Evolutionary conservation across 2,888 invertebrate species (phyloP).

Genomic region (Agrotis ipsilon): DNA sequence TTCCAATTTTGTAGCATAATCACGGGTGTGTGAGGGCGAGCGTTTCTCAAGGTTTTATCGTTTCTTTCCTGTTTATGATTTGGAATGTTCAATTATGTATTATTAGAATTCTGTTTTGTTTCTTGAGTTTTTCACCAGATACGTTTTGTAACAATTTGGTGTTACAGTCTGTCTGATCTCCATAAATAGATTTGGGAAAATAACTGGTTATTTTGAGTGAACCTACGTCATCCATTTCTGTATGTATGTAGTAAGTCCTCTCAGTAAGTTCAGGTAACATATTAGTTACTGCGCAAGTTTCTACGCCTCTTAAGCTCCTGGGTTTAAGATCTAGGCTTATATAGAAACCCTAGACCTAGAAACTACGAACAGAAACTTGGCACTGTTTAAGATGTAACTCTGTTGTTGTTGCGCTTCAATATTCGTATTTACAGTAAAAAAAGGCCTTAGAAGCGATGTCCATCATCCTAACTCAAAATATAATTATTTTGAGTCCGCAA

Average conservation of each 20-base stretch:
- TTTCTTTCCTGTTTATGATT: slow-evolving; percentile 36
- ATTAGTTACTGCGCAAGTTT: slow-evolving; percentile 3
- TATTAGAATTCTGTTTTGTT: slow-evolving; percentile 17
- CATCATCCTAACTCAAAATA: slow-evolving; percentile 19
- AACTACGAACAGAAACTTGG: neutral
- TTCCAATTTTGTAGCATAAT: slow-evolving; percentile 51
- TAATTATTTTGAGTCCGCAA: slow-evolving; percentile 11
- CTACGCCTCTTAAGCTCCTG: neutral
- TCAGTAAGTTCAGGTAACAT: neutral
- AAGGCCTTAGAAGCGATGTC: slow-evolving; percentile 2
- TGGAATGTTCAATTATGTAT: slow-evolving; percentile 40
- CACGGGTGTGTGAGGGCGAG: slow-evolving; percentile 28
- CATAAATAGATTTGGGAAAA: neutral
- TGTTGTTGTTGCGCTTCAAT: neutral
- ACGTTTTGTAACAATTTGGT: neutral
- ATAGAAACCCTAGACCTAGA: neutral
- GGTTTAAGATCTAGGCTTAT: slow-evolving; percentile 5
- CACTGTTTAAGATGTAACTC: neutral
- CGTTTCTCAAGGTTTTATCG: slow-evolving; percentile 37
- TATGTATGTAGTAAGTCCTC: neutral
- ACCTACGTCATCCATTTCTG: neutral
- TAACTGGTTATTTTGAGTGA: neutral
- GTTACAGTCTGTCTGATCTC: neutral
- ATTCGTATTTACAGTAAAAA: neutral
- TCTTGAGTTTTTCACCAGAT: neutral